Conservation (phyloP, 2,797 vertebrate genomes). For the Oceanodroma leucorhoa region DNA sequence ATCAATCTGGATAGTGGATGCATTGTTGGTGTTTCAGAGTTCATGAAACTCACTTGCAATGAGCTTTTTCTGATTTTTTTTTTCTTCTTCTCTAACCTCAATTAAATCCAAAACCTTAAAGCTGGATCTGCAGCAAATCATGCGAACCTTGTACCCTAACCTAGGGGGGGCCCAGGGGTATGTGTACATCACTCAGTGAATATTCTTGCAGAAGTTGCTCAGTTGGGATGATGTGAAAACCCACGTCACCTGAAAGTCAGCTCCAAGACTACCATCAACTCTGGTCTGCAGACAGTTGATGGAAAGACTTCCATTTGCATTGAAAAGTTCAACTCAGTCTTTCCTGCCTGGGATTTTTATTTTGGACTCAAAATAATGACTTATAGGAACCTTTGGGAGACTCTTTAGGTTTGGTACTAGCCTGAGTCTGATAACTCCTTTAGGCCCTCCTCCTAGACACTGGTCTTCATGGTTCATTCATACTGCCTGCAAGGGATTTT, state of each 20-base stretch:
- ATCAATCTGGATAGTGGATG: background rate
- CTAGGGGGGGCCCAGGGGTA: accelerated
- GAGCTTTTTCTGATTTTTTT: background rate
- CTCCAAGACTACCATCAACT: background rate
- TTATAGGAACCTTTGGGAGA: background rate
- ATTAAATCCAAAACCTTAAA: background rate
- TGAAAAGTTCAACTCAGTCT: background rate
- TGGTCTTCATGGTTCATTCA: background rate
- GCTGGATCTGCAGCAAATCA: background rate
- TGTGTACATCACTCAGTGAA: background rate
- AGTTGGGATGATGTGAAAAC: background rate
- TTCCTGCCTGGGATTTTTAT: background rate
- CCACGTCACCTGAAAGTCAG: background rate
- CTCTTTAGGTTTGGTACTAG: no score
- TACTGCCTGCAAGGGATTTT: background rate
- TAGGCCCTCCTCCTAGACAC: background rate
- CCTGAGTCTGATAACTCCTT: background rate
- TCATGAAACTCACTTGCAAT: background rate
- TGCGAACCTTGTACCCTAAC: background rate
- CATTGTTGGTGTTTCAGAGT: background rate
- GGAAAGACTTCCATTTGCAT: background rate
- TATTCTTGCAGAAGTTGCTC: background rate
- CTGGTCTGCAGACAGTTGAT: background rate
- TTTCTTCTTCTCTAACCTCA: background rate
- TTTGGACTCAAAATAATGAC: background rate